Evolutionary conservation across 2,888 invertebrate species (phyloP).

Genomic region (Ophion obscuratus): DNA sequence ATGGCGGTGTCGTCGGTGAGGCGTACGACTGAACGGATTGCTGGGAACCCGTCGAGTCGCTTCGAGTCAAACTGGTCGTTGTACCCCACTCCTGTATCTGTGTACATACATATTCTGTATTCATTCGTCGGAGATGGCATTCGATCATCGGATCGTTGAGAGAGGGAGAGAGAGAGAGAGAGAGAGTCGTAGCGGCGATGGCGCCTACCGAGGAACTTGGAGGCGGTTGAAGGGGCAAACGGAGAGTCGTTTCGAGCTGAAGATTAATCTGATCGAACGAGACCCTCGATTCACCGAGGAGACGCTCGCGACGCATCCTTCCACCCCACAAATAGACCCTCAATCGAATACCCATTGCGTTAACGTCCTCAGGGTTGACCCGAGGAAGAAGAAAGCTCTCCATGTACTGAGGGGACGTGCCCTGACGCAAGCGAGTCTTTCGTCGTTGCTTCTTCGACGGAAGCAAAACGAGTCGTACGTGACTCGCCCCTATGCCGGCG

Average conservation of each 20-base stretch:
- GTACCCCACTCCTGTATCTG: constrained; percentile 78
- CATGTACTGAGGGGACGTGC: constrained; percentile 96
- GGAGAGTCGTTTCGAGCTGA: constrained; percentile 95
- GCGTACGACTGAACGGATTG: constrained; percentile 89
- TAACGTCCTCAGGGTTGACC: constrained; percentile 97
- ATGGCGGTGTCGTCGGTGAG: constrained; percentile 80
- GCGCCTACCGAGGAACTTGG: constrained; percentile 78
- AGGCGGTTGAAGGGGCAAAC: constrained; percentile 91
- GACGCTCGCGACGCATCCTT: constrained; percentile 95
- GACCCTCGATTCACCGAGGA: constrained; percentile 95
- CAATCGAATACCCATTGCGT: constrained; percentile 95
- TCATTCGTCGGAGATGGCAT: too few species aligned
- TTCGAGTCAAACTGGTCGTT: constrained; percentile 89
- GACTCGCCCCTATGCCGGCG: constrained; percentile 88
- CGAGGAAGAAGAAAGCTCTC: constrained; percentile 96
- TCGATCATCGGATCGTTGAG: too few species aligned
- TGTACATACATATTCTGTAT: background rate
- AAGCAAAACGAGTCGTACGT: constrained; percentile 94
- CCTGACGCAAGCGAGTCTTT: constrained; percentile 96
- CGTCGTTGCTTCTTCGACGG: constrained; percentile 97
- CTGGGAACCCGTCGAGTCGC: constrained; percentile 97
- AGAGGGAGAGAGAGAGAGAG: background rate
- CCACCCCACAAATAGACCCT: constrained; percentile 95
- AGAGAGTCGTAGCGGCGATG: background rate
- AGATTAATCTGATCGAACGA: constrained; percentile 95